These are phyloP conservation scores for Brienomyrus brachyistius DNA, from an alignment of 2,113 vertebrate species.

Conservation along the genomic window DNA sequence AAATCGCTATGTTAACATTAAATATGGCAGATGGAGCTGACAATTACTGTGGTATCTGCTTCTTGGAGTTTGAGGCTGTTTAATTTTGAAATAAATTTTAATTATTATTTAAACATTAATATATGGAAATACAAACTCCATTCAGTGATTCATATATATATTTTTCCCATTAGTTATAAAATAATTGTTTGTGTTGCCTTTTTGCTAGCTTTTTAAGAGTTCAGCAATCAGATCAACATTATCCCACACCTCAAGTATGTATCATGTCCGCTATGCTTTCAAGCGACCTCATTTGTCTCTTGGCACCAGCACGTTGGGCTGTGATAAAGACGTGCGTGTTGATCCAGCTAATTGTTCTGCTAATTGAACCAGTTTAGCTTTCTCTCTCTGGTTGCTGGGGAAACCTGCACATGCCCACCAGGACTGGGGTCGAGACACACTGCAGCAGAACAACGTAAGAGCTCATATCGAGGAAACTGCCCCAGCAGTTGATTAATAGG, in stretches of 20 bases:
- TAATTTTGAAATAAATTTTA: too few relatives aligned
- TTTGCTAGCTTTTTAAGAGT: background rate
- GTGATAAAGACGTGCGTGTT: background rate
- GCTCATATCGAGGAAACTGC: background rate
- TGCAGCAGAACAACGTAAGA: background rate
- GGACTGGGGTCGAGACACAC: background rate
- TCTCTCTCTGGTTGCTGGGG: background rate
- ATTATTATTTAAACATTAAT: background rate
- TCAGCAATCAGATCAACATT: background rate
- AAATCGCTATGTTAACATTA: background rate
- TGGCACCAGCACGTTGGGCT: background rate
- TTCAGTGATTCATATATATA: background rate
- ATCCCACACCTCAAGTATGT: background rate
- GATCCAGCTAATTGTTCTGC: background rate
- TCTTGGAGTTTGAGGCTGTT: background rate
- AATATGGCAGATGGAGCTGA: background rate
- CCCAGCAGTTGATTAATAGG: background rate
- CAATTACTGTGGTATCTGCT: background rate
- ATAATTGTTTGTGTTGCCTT: background rate
- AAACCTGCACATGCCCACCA: background rate
- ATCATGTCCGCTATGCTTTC: background rate
- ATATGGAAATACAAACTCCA: background rate
- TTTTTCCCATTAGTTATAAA: background rate
- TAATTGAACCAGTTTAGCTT: constrained; percentile 9
- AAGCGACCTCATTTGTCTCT: background rate